phyloP scores from a whole-genome alignment of 2,113 vertebrate genomes.

The Cheilinus undulatus region DNA sequence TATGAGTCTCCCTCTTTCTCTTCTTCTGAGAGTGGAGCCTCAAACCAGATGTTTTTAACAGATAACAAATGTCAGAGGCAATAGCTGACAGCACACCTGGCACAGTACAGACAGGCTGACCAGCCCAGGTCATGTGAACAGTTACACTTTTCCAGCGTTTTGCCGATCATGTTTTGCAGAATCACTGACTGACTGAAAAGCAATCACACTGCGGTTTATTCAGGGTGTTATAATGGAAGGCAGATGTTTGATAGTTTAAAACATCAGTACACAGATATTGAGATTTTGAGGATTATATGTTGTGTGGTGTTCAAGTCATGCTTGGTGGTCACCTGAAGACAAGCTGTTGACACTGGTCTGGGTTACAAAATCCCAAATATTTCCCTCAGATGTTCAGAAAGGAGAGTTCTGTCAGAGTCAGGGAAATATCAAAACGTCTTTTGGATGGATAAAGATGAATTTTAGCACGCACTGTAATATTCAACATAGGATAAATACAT shows the following conservation, averaged over 20 bases:
- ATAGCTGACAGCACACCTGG: conserved; percentile 79
- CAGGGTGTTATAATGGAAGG: conserved; percentile 8
- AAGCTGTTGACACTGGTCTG: background rate
- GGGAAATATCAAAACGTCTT: background rate
- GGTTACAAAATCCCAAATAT: background rate
- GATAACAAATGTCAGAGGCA: conserved; percentile 81
- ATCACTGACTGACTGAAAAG: background rate
- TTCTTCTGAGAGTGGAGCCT: conserved; percentile 66
- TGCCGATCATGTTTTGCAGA: conserved; percentile 4
- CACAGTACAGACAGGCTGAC: conserved; percentile 70
- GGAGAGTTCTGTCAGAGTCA: too few relatives aligned
- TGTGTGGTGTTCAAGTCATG: background rate
- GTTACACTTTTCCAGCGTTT: conserved; percentile 28
- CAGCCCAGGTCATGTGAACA: conserved; percentile 52
- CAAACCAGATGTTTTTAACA: conserved; percentile 84
- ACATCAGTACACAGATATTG: conserved; percentile 12
- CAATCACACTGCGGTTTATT: background rate
- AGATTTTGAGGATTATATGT: background rate
- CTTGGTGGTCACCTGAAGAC: background rate
- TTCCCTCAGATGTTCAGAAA: background rate
- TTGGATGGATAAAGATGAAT: background rate
- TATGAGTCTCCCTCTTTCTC: conserved; percentile 53
- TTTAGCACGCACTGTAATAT: background rate
- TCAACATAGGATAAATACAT: background rate
- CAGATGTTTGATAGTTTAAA: conserved; percentile 47